phyloP scores from a whole-genome alignment of 2,113 vertebrate genomes.

The Colossoma macropomum region DNA sequence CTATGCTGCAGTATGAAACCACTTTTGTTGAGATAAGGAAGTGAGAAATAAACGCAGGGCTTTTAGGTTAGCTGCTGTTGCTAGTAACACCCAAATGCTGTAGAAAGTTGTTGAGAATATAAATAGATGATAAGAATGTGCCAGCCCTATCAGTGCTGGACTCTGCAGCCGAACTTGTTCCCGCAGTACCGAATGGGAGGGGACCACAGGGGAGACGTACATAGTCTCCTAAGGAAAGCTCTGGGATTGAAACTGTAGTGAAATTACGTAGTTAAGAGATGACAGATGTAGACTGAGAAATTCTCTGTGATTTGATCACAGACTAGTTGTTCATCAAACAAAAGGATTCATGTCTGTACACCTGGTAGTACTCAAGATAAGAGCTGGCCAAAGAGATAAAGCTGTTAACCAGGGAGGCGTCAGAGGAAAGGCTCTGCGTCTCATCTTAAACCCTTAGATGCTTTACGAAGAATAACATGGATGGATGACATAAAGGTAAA shows the following conservation, averaged over 20 bases:
- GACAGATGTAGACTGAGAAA: too few species aligned
- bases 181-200: neutral
- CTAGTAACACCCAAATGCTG: slow-evolving; percentile 63
- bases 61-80: slow-evolving; percentile 51
- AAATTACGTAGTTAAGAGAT: neutral
- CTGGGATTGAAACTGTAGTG: neutral
- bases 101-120: slow-evolving; percentile 66
- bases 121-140: slow-evolving; percentile 69
- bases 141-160: slow-evolving; percentile 49
- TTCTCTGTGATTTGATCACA: neutral
- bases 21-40: slow-evolving; percentile 71
- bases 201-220: neutral
- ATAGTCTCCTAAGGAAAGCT: neutral
- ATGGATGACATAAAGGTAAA: slow-evolving; percentile 19
- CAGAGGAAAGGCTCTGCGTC: slow-evolving; percentile 7
- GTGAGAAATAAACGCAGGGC: slow-evolving; percentile 70
- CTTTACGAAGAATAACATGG: neutral
- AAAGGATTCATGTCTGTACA: slow-evolving; percentile 59
- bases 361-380: slow-evolving; percentile 61
- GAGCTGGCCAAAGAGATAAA: slow-evolving; percentile 55
- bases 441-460: neutral
- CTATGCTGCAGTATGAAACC: slow-evolving; percentile 51
- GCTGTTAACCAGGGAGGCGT: slow-evolving; percentile 56
- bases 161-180: slow-evolving; percentile 10
- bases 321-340: slow-evolving; percentile 40